These are phyloP conservation scores for Hypena proboscidalis DNA, from an alignment of 2,888 invertebrate species.

Conservation along the genomic window DNA sequence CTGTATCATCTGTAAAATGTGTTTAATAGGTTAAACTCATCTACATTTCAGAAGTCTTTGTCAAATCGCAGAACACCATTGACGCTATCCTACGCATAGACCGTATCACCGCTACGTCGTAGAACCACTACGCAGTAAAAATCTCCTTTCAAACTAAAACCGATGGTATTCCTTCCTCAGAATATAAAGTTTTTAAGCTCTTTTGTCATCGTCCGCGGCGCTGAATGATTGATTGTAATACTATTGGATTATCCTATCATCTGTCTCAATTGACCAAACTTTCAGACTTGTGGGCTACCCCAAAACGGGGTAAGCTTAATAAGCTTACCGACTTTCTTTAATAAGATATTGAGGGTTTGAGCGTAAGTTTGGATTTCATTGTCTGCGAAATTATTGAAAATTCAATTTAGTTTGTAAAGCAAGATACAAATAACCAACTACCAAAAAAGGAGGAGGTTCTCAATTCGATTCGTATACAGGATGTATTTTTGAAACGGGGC, in stretches of 20 bases:
- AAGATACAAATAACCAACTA: too few species aligned
- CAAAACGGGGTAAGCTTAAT: slow-evolving; percentile 27
- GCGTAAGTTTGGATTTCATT: too few species aligned
- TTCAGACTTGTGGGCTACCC: too few species aligned
- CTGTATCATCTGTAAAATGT: too few species aligned
- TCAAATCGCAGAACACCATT: too few species aligned
- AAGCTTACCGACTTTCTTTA: slow-evolving; percentile 6
- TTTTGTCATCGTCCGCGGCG: slow-evolving; percentile 23
- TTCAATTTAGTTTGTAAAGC: too few species aligned
- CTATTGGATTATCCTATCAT: slow-evolving; percentile 27
- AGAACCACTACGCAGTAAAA: not conserved
- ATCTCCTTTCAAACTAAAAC: not conserved
- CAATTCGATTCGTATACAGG: too few species aligned
- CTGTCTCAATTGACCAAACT: slow-evolving; percentile 8
- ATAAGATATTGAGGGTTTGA: not conserved
- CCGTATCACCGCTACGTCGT: not conserved
- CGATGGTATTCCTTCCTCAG: slow-evolving; percentile 11
- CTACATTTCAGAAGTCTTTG: too few species aligned
- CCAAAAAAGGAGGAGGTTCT: too few species aligned
- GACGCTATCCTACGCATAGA: slow-evolving; percentile 4
- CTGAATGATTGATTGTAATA: slow-evolving; percentile 38
- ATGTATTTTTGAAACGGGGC: too few species aligned
- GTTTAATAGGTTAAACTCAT: too few species aligned
- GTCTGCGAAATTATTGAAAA: too few species aligned
- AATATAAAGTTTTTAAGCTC: slow-evolving; percentile 33